Evolutionary conservation across 1,140 invertebrate genomes (phyloP), one percentile per base, ranked within the genome.

Genomic region (Trachymyrmex cornetzi): DNA sequence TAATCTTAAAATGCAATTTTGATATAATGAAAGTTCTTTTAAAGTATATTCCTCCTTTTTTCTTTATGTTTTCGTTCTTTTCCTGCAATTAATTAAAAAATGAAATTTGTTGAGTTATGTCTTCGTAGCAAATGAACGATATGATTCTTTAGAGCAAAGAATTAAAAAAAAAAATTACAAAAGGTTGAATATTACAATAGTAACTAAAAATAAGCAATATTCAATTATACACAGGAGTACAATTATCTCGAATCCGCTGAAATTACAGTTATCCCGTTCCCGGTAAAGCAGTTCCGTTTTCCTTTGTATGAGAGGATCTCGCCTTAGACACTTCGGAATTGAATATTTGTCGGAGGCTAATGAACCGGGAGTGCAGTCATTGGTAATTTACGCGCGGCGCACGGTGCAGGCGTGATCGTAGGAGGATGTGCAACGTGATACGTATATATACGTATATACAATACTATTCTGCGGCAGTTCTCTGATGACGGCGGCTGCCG

Each of bases 341-440:
- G 44, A 84, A 84, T 84, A 75, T 74, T 84, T 75, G 69, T 75
- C 80, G 38, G 53, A 16, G 34, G 69, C 71, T 74, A 82, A 61
- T 63, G 67, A 84, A 84, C 22, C 24, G 55, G 57, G 55, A 74
- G 34, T 74, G 19, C 80, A 84, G 55, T 84, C 80, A 84, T 84
- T 74, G 55, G 38, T 84, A 84, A 84, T 84, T 84, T 84, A 84
- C 55, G 55, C 48, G 67, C 67, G 63, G 30, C 30, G 19, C 30
- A 63, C 77, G 30, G n/a, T 69, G 69, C 67, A 71, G 55, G 53
- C n/a, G 72, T 48, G 34, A 66, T 72, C 59, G 59, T 27, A 66
- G 16, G 74, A 64, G 74, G 72, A 85, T 48, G 57, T n/a, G 72
- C 67, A 72, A 44, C 12, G 66, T 72, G 53, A 82, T 72, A 57